Percentiles rank a stretch among this genome's conserved stretches.
phyloP scores from a whole-genome alignment of 2,113 vertebrate genomes.

The Platycercus adscitus region DNA sequence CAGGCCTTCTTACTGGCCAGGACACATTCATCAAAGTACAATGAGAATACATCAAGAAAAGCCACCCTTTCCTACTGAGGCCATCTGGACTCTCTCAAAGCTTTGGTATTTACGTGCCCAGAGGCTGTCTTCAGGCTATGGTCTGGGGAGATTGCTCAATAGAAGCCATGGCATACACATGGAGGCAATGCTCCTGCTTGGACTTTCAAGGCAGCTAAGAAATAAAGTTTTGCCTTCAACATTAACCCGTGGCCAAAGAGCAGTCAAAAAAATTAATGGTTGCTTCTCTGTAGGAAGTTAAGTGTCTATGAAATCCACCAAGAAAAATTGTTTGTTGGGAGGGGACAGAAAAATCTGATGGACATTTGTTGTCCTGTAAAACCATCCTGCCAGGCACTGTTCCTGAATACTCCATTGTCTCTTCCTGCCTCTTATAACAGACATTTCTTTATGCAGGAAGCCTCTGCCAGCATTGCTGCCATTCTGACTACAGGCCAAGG shows the following conservation, averaged over 20 bases:
- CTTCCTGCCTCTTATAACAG: neutral
- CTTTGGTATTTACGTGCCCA: neutral
- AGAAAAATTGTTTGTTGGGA: neutral
- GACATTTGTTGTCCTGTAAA: neutral
- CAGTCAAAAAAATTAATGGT: neutral
- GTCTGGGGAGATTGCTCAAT: neutral
- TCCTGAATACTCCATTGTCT: neutral
- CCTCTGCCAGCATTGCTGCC: neutral
- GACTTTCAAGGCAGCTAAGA: neutral
- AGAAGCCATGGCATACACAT: neutral
- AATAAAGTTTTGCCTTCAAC: neutral
- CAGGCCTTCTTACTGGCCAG: neutral
- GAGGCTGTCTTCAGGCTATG: neutral
- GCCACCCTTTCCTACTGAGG: neutral
- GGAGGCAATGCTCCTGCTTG: neutral
- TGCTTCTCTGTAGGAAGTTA: neutral
- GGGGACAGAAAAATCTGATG: neutral
- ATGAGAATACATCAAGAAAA: neutral
- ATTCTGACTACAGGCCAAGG: neutral
- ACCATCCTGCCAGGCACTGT: neutral
- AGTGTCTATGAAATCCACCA: neutral
- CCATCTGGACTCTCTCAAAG: constrained; percentile 46
- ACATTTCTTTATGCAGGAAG: neutral
- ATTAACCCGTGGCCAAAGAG: neutral
- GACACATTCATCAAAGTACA: neutral